These are phyloP conservation scores for Coecobrya sp. DNA, from an alignment of 2,888 invertebrate genomes.

Conservation along the genomic window DNA sequence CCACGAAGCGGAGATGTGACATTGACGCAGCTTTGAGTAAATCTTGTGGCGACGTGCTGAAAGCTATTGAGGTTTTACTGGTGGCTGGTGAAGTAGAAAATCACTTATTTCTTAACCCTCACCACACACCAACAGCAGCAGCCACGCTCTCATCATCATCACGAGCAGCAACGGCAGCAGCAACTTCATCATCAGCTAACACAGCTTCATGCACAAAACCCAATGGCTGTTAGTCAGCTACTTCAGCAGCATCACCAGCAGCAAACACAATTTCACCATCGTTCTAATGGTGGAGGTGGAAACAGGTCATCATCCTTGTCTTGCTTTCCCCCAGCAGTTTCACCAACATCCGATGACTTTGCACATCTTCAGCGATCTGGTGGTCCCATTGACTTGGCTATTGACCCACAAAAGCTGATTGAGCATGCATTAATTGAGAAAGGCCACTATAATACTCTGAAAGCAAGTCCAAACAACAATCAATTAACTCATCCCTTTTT, in stretches of 20 bases:
- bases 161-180: conserved; percentile 72
- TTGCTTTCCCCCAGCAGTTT: conserved; percentile 53
- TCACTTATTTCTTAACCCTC: conserved; percentile 77
- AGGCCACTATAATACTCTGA: conserved; percentile 63
- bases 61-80: conserved; percentile 95
- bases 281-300: conserved; percentile 48
- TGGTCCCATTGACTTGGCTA: conserved; percentile 84
- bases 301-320: conserved; percentile 18
- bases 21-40: conserved; percentile 95
- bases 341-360: conserved; percentile 56
- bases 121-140: conserved; percentile 70
- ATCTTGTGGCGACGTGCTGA: conserved; percentile 96
- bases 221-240: conserved; percentile 72
- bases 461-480: conserved; percentile 70
- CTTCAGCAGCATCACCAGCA: conserved; percentile 79
- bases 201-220: conserved; percentile 75
- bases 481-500: conserved; percentile 74
- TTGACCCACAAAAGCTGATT: conserved; percentile 84
- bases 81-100: conserved; percentile 77
- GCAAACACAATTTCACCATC: conserved; percentile 76
- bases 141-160: conserved; percentile 78
- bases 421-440: conserved; percentile 82
- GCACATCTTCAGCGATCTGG: conserved; percentile 58
- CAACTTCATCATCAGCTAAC: conserved; percentile 74
- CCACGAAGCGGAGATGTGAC: conserved; percentile 94